Conservation (phyloP, 1,140 invertebrate genomes). For the Drosophila cardini region DNA sequence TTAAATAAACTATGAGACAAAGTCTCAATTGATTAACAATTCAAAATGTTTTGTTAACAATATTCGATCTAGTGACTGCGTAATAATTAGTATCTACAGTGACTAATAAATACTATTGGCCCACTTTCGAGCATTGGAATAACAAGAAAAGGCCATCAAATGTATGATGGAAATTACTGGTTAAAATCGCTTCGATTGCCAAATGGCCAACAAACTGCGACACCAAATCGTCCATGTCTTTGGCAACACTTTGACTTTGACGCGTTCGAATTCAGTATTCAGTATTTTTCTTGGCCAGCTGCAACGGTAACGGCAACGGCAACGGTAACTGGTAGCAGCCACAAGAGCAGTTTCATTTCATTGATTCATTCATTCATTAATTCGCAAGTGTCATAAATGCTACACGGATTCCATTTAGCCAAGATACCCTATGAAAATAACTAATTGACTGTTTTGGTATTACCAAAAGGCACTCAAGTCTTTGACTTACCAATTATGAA, state of each 20-base stretch:
- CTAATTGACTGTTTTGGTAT: too few relatives aligned
- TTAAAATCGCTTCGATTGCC: slow-evolving; percentile 41
- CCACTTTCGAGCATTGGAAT: slow-evolving; percentile 17
- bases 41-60: background rate
- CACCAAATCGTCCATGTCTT: slow-evolving; percentile 16
- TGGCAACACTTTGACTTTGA: slow-evolving; percentile 45
- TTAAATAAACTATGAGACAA: too few relatives aligned
- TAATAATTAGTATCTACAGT: background rate
- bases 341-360: slow-evolving; percentile 33
- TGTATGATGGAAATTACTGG: slow-evolving; percentile 51
- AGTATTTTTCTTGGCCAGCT: slow-evolving; percentile 31
- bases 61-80: background rate
- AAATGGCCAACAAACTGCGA: slow-evolving; percentile 49
- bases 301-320: slow-evolving; percentile 5
- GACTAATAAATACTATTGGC: background rate
- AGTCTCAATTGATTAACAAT: background rate
- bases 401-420: slow-evolving; percentile 26
- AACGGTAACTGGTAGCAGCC: background rate
- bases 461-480: too few relatives aligned
- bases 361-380: slow-evolving; percentile 68
- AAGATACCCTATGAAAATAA: slow-evolving; percentile 9
- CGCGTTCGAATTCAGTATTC: slow-evolving; percentile 1
- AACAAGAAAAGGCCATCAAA: slow-evolving; percentile 27
- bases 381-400: slow-evolving; percentile 58
- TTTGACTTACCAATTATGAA: background rate